Conservation (phyloP, 2,113 vertebrate species). For the Bos indicus region DNA sequence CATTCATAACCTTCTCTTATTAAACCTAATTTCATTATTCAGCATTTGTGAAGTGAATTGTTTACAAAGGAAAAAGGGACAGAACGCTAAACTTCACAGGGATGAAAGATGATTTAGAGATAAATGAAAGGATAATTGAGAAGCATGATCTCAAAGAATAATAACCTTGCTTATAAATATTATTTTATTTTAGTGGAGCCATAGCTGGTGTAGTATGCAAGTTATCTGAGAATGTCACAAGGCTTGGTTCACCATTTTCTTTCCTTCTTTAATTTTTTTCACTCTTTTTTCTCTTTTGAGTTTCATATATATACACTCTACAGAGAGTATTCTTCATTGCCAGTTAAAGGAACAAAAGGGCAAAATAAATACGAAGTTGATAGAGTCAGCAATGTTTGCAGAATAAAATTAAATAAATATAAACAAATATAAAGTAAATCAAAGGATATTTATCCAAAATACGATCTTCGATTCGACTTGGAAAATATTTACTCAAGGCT, state of each 20-base stretch:
- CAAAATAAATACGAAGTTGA: neutral
- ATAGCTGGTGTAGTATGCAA: neutral
- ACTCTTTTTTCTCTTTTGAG: neutral
- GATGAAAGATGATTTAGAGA: neutral
- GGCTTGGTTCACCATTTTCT: neutral
- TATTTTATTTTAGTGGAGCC: neutral
- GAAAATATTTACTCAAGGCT: neutral
- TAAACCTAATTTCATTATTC: constrained; percentile 10
- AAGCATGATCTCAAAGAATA: neutral
- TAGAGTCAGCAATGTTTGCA: neutral
- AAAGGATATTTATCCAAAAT: neutral
- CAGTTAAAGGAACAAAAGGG: neutral
- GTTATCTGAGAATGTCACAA: neutral
- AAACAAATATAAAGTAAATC: neutral
- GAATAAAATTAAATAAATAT: constrained; percentile 13
- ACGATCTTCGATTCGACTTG: neutral
- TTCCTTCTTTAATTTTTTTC: neutral
- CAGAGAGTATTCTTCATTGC: neutral
- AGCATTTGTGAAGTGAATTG: neutral
- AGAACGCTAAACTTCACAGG: neutral
- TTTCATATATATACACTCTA: neutral
- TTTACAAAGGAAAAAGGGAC: neutral
- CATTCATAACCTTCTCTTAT: neutral
- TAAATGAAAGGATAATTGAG: neutral
- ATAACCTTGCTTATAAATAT: neutral